A percentile compares a stretch with the other conserved stretches of the same genome.
Evolutionary conservation across 2,113 vertebrate genomes (phyloP).

Genomic region (Actinemys pallida): DNA sequence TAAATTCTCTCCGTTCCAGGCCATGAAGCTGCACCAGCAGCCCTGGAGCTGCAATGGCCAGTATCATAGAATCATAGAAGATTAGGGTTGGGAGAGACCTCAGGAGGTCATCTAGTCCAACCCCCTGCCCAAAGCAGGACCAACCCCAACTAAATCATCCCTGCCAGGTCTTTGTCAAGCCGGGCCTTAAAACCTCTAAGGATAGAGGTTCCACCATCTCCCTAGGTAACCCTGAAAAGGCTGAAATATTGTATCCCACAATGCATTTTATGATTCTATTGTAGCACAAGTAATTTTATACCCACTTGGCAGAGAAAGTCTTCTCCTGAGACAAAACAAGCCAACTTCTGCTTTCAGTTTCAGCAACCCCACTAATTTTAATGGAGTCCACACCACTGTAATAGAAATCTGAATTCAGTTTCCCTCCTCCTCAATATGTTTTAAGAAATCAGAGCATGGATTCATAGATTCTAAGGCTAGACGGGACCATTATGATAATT

Average conservation of each 20-base stretch:
- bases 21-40: rapidly evolving
- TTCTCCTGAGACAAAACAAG: not conserved
- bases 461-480: not conserved
- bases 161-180: too few species aligned
- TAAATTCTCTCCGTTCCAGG: not conserved
- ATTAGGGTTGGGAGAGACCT: too few species aligned
- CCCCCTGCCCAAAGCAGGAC: too few species aligned
- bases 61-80: too few species aligned
- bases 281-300: not conserved
- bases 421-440: not conserved
- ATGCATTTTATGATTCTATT: not conserved
- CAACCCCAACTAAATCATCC: too few species aligned
- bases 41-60: not conserved
- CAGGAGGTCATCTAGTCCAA: too few species aligned
- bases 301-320: not conserved
- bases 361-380: conserved; percentile 16
- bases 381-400: not conserved
- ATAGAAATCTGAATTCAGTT: not conserved
- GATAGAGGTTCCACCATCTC: too few species aligned
- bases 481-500: not conserved
- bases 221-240: too few species aligned
- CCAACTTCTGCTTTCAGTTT: not conserved
- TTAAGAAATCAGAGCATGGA: not conserved
- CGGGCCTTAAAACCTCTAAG: too few species aligned
- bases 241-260: too few species aligned